These are phyloP conservation scores for Temnothorax longispinosus DNA, from an alignment of 1,140 invertebrate genomes.

Conservation along the genomic window DNA sequence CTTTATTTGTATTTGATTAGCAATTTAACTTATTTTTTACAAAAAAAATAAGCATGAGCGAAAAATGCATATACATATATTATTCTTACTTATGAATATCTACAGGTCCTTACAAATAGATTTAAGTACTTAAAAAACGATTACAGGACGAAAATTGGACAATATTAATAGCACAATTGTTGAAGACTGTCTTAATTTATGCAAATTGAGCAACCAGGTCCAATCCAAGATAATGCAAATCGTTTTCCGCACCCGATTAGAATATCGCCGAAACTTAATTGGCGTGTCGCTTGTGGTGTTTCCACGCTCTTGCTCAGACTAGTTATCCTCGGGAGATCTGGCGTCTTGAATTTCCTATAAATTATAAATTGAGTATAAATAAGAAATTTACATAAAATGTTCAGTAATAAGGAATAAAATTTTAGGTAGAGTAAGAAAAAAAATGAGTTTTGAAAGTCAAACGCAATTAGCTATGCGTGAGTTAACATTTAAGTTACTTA, in stretches of 20 bases:
- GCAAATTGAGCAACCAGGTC: background rate
- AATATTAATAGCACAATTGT: background rate
- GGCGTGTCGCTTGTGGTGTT: background rate
- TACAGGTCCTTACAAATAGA: conserved; percentile 17
- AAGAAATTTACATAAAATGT: too few species aligned
- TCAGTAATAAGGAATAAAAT: too few species aligned
- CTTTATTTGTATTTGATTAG: conserved; percentile 17
- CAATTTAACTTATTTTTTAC: background rate
- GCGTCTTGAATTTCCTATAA: conserved; percentile 83
- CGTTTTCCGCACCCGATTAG: background rate
- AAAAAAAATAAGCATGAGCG: background rate
- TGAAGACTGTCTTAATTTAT: conserved; percentile 5
- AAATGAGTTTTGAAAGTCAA: background rate
- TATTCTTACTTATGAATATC: background rate
- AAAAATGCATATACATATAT: background rate
- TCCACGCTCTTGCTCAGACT: conserved; percentile 44
- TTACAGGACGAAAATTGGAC: background rate
- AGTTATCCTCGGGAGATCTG: conserved; percentile 84
- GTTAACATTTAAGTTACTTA: too few species aligned
- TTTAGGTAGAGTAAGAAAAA: background rate
- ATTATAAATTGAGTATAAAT: background rate
- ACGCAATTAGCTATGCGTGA: too few species aligned
- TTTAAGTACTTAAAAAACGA: conserved; percentile 54
- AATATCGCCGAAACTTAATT: background rate
- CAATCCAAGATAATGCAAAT: background rate